These are phyloP conservation scores for Lithobates pipiens DNA, from an alignment of 2,797 vertebrate genomes.

Conservation along the genomic window DNA sequence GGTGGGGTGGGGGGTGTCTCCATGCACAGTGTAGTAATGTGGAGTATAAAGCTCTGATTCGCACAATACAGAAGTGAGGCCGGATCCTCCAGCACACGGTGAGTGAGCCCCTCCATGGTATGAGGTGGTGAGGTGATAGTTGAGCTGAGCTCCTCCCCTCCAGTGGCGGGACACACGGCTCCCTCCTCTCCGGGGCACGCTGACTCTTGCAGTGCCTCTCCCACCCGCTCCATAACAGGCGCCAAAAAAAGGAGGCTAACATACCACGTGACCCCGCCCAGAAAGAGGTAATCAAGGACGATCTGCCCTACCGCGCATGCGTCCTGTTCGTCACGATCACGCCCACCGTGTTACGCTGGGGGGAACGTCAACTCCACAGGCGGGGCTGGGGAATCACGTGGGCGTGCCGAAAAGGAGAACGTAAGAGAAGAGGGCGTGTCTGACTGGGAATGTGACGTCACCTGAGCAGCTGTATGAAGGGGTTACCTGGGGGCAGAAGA, in stretches of 20 bases:
- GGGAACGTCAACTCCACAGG: not conserved
- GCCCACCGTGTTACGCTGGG: not conserved
- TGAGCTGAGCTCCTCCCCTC: too few species aligned
- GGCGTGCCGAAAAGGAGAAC: not conserved
- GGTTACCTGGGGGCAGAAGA: conserved; percentile 4
- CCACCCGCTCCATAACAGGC: not conserved
- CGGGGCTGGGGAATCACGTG: not conserved
- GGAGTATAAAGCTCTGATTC: too few species aligned
- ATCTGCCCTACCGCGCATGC: not conserved
- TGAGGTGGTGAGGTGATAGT: too few species aligned
- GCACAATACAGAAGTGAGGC: too few species aligned
- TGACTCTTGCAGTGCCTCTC: not conserved
- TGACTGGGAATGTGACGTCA: not conserved
- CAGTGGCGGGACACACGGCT: too few species aligned
- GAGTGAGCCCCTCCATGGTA: too few species aligned
- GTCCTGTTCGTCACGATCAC: not conserved
- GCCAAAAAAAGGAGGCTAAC: not conserved
- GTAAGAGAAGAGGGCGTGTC: not conserved
- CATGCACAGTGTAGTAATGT: too few species aligned
- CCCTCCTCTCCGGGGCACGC: not conserved
- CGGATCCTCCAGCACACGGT: too few species aligned
- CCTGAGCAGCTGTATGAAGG: not conserved
- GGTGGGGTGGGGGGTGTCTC: too few species aligned
- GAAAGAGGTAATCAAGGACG: not conserved
- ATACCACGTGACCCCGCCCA: not conserved